Base-by-base conservation (phyloP, 2,888 invertebrate species). In the Palloptera scutellata region DNA sequence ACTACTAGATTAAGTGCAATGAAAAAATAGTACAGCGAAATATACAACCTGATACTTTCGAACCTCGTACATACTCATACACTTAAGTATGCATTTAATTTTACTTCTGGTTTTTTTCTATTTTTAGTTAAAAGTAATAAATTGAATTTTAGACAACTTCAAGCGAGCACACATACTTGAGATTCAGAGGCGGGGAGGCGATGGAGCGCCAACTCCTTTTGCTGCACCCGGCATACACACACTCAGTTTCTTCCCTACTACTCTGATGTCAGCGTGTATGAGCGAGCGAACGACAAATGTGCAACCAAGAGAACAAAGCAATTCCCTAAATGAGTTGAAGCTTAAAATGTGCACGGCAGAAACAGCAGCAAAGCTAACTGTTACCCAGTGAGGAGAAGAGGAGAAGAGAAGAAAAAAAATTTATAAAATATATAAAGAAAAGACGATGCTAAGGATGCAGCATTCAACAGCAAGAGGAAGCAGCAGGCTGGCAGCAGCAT, bases 301-400 rank as follows among this genome's bases (percentile, higher is more conserved):
- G n/a, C 15, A 12, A 62, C 13, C 20, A 10, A 40, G 17, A n/a
- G 19, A 9, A 17, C 20, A 40, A 13, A 51, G 54, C 54, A 60
- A 60, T 66, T 66, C 66, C 66, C 66, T 42, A 59, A 61, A 66
- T 66, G 66, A 60, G 55, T 45, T 60, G 53, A 60, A 61, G 60
- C 66, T 60, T 51, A 54, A 66, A 41, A 40, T 40, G 58, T 40
- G 58, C 42, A 42, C 20, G 12, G 58, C 13, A n/a, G 42, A 11
- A 30, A 17, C 6, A 6, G 54, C 15, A 19, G 20, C 54, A 5
- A 12, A 17, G 54, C 54, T 54, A 1, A 5, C 1, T 54, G 17
- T 19, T 4, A n/a, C 54, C 40, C 8, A 17, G 54, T 20, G 17
- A 54, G 20, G 15, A 17, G 54, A 8, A 54, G 20, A n/a, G 20